phyloP scores from a whole-genome alignment of 1,140 invertebrate genomes.

The Sitobion miscanthi region DNA sequence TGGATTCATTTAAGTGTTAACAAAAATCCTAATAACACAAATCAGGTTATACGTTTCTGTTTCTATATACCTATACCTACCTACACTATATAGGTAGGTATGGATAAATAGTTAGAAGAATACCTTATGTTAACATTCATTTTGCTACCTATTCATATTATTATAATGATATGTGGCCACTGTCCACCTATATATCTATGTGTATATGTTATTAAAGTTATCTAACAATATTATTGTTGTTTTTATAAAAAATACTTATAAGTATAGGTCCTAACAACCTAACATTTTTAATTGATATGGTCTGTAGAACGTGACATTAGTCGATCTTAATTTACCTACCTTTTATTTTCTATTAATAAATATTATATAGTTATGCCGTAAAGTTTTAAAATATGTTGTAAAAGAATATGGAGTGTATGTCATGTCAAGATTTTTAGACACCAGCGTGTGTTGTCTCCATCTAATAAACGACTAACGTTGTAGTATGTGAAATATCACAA shows the following conservation, averaged over 20 bases:
- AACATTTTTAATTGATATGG: not conserved
- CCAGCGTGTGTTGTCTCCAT: too few species aligned
- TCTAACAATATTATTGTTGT: not conserved
- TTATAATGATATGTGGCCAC: not conserved
- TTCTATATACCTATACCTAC: not conserved
- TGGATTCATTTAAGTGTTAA: not conserved
- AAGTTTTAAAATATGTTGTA: too few species aligned
- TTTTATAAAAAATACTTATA: not conserved
- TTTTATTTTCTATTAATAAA: too few species aligned
- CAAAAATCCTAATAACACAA: conserved; percentile 7
- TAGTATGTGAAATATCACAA: too few species aligned
- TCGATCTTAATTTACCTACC: too few species aligned
- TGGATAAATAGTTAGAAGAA: not conserved
- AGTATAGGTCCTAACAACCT: not conserved
- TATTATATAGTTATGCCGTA: too few species aligned
- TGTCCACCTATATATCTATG: too few species aligned
- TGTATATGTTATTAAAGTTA: not conserved
- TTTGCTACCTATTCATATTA: not conserved
- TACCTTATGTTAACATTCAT: not conserved
- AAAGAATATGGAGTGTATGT: too few species aligned
- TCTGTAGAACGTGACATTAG: too few species aligned
- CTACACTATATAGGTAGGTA: not conserved
- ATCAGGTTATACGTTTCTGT: not conserved
- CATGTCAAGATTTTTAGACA: too few species aligned
- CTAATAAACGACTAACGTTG: too few species aligned